phyloP scores from a whole-genome alignment of 2,888 invertebrate genomes.

The Drosophila subsilvestris region DNA sequence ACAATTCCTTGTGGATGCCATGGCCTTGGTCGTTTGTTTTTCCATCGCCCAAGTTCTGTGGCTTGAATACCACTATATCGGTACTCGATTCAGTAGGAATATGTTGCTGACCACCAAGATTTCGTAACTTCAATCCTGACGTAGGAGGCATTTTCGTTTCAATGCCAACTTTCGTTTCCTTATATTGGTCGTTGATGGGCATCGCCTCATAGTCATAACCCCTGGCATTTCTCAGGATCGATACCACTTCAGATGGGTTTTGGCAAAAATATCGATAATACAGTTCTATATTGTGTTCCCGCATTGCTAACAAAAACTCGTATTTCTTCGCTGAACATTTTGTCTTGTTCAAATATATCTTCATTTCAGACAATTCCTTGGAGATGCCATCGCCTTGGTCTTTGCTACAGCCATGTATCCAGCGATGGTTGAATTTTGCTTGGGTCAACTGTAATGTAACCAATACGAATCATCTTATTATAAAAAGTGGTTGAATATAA shows the following conservation, averaged over 20 bases:
- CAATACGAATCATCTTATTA: background rate
- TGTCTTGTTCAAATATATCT: background rate
- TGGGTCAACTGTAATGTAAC: background rate
- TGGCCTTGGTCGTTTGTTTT: too few relatives aligned
- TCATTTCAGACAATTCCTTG: constrained; percentile 15
- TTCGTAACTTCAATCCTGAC: fast-evolving
- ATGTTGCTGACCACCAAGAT: background rate
- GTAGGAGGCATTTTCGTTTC: background rate
- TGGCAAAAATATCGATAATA: constrained; percentile 37
- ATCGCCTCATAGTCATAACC: background rate
- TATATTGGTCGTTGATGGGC: background rate
- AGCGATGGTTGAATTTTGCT: background rate
- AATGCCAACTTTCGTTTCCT: background rate
- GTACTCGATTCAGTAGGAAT: background rate
- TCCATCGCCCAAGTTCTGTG: background rate
- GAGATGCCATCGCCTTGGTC: background rate
- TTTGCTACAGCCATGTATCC: background rate
- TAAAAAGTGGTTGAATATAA: too few relatives aligned
- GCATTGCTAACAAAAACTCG: constrained; percentile 23
- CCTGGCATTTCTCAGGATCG: background rate
- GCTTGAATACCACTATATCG: background rate
- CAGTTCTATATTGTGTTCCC: constrained; percentile 13
- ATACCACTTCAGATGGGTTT: constrained; percentile 22
- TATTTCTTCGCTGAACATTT: constrained; percentile 28
- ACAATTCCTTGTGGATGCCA: constrained; percentile 3